Conservation (phyloP, 2,113 vertebrate genomes). For the Pomatostomus ruficeps region DNA sequence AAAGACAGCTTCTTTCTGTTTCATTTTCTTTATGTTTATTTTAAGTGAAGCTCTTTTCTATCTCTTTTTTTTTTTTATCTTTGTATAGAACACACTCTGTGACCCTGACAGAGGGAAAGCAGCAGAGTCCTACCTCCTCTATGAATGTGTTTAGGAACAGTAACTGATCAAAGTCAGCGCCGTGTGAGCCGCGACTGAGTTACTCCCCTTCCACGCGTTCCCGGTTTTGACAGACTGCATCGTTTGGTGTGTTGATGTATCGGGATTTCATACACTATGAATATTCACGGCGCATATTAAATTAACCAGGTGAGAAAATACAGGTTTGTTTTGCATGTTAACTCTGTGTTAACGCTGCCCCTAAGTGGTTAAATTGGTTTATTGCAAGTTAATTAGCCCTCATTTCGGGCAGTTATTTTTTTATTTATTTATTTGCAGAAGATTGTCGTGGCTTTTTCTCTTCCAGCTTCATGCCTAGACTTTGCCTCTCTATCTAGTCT, state of each 20-base stretch:
- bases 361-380: conserved; percentile 68
- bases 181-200: background rate
- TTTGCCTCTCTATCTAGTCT: background rate
- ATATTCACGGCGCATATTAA: conserved; percentile 36
- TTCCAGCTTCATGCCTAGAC: background rate
- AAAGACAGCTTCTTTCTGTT: background rate
- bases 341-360: conserved; percentile 68
- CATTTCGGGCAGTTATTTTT: conserved; percentile 11
- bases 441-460: background rate
- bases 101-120: conserved; percentile 75
- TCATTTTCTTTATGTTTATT: conserved; percentile 19
- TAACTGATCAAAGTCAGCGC: background rate
- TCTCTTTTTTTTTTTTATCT: conserved; percentile 51
- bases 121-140: conserved; percentile 60
- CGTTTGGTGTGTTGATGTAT: background rate
- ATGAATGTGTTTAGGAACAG: background rate
- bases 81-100: conserved; percentile 68
- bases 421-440: conserved; percentile 39
- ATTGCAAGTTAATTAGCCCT: conserved; percentile 70
- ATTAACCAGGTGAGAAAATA: conserved; percentile 55
- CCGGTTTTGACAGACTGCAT: conserved; percentile 6
- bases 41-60: background rate
- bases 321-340: conserved; percentile 54
- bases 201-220: background rate
- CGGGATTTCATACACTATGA: conserved; percentile 22